Evolutionary conservation across 1,140 invertebrate genomes (phyloP), one percentile per base, ranked within the genome.

Genomic region (Euwallacea similis): DNA sequence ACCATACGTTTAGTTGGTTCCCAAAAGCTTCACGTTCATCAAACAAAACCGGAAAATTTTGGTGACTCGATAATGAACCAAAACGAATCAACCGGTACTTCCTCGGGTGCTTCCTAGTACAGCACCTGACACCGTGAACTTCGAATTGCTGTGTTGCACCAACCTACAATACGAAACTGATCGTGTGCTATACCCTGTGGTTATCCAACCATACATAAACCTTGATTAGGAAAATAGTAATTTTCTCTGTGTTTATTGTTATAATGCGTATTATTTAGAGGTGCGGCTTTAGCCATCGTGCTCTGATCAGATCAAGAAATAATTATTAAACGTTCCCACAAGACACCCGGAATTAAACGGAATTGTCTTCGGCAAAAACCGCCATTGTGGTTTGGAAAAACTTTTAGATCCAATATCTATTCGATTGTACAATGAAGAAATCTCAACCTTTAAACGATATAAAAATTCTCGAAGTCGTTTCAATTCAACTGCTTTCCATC

Each of bases 171-270:
- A 50, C 9, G 46, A 50, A 13, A 50, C 46, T 42, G 16, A 11
- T 33, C 8, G 21, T 33, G 21, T 33, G 21, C 21, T 33, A 33
- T 33, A 33, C 21, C 21, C 21, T 33, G 21, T 33, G 21, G 21
- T 33, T 33, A 33, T 33, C 21, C 21, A 33, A 33, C 42, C 42
- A n/a, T 60, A 42, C 42, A 13, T 42, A 60, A 16, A 60, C 58
- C 42, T 50, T 60, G 58, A 60, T 60, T 60, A 60, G 58, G 58
- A 60, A 60, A 60, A 60, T 42, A 42, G 58, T 42, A 60, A 60
- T 60, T 60, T 60, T 60, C 58, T 13, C 33, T 60, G 42, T 60
- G 42, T 33, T 33, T 33, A 33, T 33, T 33, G 21, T 33, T 33
- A 33, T 33, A 33, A 33, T 33, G 21, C 21, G 42, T 60, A 60